Conservation (phyloP, 2,797 vertebrate genomes). For the Rhynchotus rufescens region DNA sequence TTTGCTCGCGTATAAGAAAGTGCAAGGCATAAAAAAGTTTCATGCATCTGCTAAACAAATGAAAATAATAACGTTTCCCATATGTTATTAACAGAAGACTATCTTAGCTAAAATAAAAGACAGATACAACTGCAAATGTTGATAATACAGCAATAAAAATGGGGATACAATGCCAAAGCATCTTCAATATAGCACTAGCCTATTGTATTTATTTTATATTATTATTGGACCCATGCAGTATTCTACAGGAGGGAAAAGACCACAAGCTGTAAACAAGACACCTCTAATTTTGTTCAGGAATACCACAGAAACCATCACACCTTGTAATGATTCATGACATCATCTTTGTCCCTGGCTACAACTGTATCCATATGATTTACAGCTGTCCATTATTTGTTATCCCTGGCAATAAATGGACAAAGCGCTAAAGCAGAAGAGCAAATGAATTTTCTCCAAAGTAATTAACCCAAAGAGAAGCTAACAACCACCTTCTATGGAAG, state of each 20-base stretch:
- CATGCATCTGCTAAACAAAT: background rate
- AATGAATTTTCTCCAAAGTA: background rate
- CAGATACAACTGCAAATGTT: background rate
- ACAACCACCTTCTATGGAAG: background rate
- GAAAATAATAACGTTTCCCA: background rate
- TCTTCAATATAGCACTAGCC: background rate
- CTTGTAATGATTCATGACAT: conserved; percentile 1
- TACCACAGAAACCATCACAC: conserved; percentile 39
- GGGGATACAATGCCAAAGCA: background rate
- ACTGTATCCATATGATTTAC: background rate
- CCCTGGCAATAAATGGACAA: background rate
- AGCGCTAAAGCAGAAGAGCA: background rate
- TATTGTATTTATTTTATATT: background rate
- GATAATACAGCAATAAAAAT: background rate
- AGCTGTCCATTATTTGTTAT: background rate
- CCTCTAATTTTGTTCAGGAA: conserved; percentile 28
- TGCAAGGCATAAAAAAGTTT: background rate
- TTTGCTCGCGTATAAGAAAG: background rate
- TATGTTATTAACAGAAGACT: background rate
- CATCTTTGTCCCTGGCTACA: background rate
- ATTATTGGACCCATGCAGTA: background rate
- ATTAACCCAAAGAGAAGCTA: background rate
- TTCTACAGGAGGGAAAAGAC: background rate
- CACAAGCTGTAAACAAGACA: background rate
- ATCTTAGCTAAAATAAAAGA: conserved; percentile 3